Evolutionary conservation across 2,888 invertebrate genomes (phyloP).

Genomic region (Caenorhabditis uteleia): DNA sequence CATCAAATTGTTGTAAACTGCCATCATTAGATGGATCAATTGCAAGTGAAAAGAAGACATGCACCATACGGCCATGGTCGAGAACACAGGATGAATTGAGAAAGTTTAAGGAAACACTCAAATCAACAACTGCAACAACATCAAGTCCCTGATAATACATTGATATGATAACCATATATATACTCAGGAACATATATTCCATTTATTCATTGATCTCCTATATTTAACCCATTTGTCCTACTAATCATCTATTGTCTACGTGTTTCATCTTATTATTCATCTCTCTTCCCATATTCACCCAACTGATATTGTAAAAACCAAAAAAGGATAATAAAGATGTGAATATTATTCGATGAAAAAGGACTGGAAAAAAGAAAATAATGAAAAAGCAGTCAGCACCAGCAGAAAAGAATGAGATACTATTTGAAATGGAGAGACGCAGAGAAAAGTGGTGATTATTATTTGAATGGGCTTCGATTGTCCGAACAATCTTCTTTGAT

Average conservation of each 20-base stretch:
- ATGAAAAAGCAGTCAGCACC: no score
- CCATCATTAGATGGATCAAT: constrained; percentile 27
- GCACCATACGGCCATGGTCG: constrained; percentile 48
- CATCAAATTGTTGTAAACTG: constrained; percentile 43
- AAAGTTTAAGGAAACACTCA: constrained; percentile 45
- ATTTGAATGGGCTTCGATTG: constrained; percentile 39
- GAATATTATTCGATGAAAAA: no score
- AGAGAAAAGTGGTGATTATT: constrained; percentile 4
- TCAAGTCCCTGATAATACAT: neutral
- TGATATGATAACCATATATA: neutral
- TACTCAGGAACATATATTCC: neutral
- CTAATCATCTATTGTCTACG: neutral
- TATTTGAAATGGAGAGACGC: neutral
- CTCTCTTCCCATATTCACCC: neutral
- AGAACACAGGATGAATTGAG: constrained; percentile 46
- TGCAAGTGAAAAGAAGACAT: constrained; percentile 31
- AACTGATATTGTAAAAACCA: no score
- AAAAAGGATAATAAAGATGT: no score
- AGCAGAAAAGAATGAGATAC: no score
- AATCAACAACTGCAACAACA: constrained; percentile 15
- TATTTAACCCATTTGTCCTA: no score
- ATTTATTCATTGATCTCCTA: no score
- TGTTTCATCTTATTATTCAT: neutral
- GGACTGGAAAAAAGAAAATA: neutral
- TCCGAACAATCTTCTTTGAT: constrained; percentile 41